Evolutionary conservation across 2,888 invertebrate genomes (phyloP).

Genomic region (Coenonympha arcania): DNA sequence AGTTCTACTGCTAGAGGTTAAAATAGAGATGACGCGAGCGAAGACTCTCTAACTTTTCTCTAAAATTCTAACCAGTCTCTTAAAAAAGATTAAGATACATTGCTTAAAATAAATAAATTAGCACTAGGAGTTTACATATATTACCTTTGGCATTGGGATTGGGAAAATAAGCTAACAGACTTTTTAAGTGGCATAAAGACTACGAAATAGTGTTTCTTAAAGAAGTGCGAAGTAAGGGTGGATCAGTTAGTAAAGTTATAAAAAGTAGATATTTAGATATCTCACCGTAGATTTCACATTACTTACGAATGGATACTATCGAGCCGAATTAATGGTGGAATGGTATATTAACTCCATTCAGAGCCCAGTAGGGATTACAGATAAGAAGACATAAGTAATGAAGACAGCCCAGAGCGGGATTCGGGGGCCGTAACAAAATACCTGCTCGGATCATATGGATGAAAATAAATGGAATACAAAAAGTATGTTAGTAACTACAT

Average conservation of each 20-base stretch:
- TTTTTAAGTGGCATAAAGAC: too few relatives aligned
- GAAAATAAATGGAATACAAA: neutral
- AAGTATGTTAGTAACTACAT: neutral
- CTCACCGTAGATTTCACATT: slow-evolving; percentile 10
- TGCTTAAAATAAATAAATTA: too few relatives aligned
- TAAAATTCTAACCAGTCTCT: too few relatives aligned
- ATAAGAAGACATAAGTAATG: slow-evolving; percentile 23
- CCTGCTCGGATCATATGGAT: neutral
- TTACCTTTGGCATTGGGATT: too few relatives aligned
- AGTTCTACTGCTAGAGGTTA: too few relatives aligned
- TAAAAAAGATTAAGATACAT: too few relatives aligned
- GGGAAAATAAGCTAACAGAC: too few relatives aligned
- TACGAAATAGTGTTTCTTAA: too few relatives aligned
- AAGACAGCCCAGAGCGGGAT: slow-evolving; percentile 13
- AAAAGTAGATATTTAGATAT: neutral
- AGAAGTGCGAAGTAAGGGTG: too few relatives aligned
- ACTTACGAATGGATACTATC: slow-evolving; percentile 18
- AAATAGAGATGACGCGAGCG: too few relatives aligned
- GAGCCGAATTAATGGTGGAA: slow-evolving; percentile 18
- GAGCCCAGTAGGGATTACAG: slow-evolving; percentile 13
- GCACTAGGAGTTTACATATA: too few relatives aligned
- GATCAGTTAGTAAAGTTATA: neutral
- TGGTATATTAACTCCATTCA: slow-evolving; percentile 22
- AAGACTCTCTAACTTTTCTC: too few relatives aligned
- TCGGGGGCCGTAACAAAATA: neutral